phyloP scores from a whole-genome alignment of 2,888 invertebrate species.

The Thymelicus lineola region DNA sequence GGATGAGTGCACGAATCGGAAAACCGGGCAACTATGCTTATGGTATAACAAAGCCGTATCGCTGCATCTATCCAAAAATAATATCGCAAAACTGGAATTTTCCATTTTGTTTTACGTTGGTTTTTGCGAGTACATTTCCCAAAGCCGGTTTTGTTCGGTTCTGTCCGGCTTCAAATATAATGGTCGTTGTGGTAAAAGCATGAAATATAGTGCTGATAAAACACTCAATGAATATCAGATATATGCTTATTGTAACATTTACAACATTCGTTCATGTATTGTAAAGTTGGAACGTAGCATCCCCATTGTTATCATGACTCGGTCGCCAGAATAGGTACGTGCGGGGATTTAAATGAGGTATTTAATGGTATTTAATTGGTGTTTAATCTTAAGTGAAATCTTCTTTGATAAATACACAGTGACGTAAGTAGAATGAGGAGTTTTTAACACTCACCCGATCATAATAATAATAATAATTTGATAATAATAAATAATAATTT shows the following conservation, averaged over 20 bases:
- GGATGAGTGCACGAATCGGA: conserved; percentile 1
- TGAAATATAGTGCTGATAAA: conserved; percentile 3
- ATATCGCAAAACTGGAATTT: conserved; percentile 15
- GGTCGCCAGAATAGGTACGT: too few species aligned
- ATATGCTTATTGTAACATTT: background rate
- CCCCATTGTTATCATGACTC: too few species aligned
- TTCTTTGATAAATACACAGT: too few species aligned
- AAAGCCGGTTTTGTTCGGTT: conserved; percentile 24
- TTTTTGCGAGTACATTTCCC: conserved; percentile 16
- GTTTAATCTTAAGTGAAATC: too few species aligned
- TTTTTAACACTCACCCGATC: too few species aligned
- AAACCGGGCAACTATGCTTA: background rate
- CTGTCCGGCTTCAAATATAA: conserved; percentile 16
- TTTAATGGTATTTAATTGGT: too few species aligned
- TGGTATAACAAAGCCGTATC: conserved; percentile 1
- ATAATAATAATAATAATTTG: too few species aligned
- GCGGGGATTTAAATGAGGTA: too few species aligned
- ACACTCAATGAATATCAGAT: background rate
- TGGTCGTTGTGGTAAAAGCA: conserved; percentile 2
- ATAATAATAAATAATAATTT: too few species aligned
- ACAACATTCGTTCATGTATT: too few species aligned
- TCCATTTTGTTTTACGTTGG: conserved; percentile 14
- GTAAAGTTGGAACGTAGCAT: too few species aligned
- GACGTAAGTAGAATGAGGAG: too few species aligned
- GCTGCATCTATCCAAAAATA: conserved; percentile 11